phyloP scores from a whole-genome alignment of 23 tunicate genomes.

The Trididemnum nubilum region DNA sequence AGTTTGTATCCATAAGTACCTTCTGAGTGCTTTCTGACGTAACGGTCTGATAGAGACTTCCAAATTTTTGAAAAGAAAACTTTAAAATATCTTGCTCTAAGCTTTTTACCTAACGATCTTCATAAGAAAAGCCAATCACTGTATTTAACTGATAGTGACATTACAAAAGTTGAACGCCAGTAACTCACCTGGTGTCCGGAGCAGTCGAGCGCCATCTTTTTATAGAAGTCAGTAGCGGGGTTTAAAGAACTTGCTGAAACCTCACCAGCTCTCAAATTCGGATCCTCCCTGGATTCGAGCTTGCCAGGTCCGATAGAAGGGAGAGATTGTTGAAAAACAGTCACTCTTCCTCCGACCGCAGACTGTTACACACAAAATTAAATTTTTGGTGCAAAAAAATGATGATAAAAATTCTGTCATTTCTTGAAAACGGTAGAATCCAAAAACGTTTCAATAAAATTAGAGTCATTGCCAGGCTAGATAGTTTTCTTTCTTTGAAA shows the following conservation, averaged over 20 bases:
- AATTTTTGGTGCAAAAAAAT: neutral
- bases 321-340: constrained; percentile 88
- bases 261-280: constrained; percentile 66
- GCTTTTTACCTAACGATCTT: too few relatives aligned
- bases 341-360: constrained; percentile 81
- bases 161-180: too few relatives aligned
- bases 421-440: neutral
- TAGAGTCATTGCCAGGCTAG: too few relatives aligned
- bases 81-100: too few relatives aligned
- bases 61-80: too few relatives aligned
- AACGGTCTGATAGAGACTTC: too few relatives aligned
- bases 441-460: neutral
- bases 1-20: too few relatives aligned
- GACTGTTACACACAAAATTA: constrained; percentile 47
- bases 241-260: constrained; percentile 50
- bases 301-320: constrained; percentile 87
- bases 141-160: too few relatives aligned
- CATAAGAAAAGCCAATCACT: too few relatives aligned
- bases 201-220: constrained; percentile 92
- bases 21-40: too few relatives aligned
- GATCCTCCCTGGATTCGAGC: constrained; percentile 72
- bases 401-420: neutral
- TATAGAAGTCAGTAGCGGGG: constrained; percentile 95
- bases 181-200: constrained; percentile 66
- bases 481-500: too few relatives aligned